Evolutionary conservation across 2,113 vertebrate genomes (phyloP).

Genomic region (Lamprologus sp.): DNA sequence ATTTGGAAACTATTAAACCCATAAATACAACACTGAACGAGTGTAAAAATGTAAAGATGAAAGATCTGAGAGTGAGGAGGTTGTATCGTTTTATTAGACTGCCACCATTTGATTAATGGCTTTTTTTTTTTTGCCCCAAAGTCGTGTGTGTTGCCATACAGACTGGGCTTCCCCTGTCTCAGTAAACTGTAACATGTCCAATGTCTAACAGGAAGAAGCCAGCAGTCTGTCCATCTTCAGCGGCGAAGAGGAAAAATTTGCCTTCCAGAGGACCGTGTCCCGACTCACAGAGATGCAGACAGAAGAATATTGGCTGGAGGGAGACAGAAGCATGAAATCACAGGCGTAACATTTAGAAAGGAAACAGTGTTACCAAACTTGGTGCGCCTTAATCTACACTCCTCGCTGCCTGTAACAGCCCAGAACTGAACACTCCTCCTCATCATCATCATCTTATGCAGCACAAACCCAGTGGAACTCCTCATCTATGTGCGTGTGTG

Average conservation of each 20-base stretch:
- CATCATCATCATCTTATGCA: neutral
- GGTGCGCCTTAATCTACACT: neutral
- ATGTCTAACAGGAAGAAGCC: constrained; percentile 74
- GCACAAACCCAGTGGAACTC: neutral
- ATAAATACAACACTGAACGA: neutral
- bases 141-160: neutral
- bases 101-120: neutral
- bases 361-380: neutral
- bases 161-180: neutral
- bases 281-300: constrained; percentile 98
- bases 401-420: neutral
- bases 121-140: neutral
- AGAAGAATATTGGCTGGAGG: constrained; percentile 89
- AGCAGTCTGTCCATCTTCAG: constrained; percentile 89
- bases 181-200: neutral
- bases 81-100: neutral
- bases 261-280: constrained; percentile 90
- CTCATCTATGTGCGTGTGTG: neutral
- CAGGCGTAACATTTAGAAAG: neutral
- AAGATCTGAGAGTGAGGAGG: neutral
- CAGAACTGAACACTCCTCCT: neutral
- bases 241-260: constrained; percentile 91
- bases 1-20: neutral
- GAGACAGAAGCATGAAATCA: constrained; percentile 74
- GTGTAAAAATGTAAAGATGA: neutral